Evolutionary conservation across 2,113 vertebrate species (phyloP).

Genomic region (Poecilia latipinna): DNA sequence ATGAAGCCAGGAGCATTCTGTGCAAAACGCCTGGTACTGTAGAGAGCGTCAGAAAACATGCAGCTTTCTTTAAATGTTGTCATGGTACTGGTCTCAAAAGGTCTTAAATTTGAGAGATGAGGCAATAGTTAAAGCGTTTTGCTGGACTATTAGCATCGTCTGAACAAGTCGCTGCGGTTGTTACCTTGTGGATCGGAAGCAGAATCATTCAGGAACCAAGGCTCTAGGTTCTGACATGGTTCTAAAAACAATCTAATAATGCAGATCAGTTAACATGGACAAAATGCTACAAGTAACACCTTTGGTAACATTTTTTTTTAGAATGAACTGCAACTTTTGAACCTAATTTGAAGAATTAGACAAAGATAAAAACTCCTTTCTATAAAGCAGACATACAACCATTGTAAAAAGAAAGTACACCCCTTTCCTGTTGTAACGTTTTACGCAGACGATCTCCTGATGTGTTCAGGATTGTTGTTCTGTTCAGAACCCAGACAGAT

Average conservation of each 20-base stretch:
- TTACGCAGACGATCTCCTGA: no score
- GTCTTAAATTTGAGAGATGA: not conserved
- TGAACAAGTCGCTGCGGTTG: not conserved
- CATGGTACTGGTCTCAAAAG: no score
- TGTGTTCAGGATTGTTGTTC: no score
- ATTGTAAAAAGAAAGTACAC: no score
- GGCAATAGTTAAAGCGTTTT: no score
- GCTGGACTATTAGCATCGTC: no score
- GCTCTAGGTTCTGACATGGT: not conserved
- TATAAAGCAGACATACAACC: not conserved
- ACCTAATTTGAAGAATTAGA: not conserved
- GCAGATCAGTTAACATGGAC: not conserved
- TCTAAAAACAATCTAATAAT: not conserved
- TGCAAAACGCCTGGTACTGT: no score
- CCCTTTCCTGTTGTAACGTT: no score
- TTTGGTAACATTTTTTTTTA: conserved; percentile 18
- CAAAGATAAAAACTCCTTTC: conserved; percentile 14
- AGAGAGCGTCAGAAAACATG: no score
- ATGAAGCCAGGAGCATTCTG: no score
- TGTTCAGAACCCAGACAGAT: no score
- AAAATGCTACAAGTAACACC: conserved; percentile 23
- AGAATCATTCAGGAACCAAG: not conserved
- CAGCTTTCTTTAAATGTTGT: no score
- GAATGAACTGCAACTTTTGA: conserved; percentile 6
- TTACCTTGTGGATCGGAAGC: not conserved